Evolutionary conservation across 1,140 invertebrate genomes (phyloP), one percentile per base, ranked within the genome.

Genomic region (Rhopalosiphum maidis): DNA sequence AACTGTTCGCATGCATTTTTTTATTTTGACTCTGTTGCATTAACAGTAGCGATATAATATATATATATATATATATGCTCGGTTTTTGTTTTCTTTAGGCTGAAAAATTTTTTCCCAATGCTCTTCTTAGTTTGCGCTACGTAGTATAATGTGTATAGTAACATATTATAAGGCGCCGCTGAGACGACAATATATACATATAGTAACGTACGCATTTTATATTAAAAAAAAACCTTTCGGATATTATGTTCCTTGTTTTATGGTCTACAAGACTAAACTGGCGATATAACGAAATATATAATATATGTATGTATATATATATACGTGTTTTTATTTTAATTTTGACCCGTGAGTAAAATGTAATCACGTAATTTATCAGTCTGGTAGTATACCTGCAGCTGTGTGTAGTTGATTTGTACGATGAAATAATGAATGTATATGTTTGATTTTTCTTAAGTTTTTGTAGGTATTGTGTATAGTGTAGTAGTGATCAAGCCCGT

Each of bases 161-260:
- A 88, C 30, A 51, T 41, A 51, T 46, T 48, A 6, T 77, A 35
- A 88, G 86, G 46, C 86, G 86, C 18, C 86, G 48, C 46, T n/a
- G n/a, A 88, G 46, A 51, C 46, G 46, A 88, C 46, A 46, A n/a
- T 77, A n/a, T 77, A 77, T n/a, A n/a, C 15, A 77, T 15, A n/a
- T n/a, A 41, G 83, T 15, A 51, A 88, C 46, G n/a, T 51, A 88
- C 43, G 9, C 43, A 30, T n/a, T 88, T n/a, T 87, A 87, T 87
- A 87, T 87, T 87, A 87, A 87, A 87, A 88, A 87, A 85, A 25
- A 86, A 46, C 23, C 25, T 88, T 51, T 88, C 86, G 86, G 86
- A 48, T 88, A 88, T 88, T 48, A 88, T 30, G 23, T 51, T 51
- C 46, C 51, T 88, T 51, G 41, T 88, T 88, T 51, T 88, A 88